Evolutionary conservation across 2,113 vertebrate genomes (phyloP), one percentile per base, ranked within the genome.

Genomic region (Ochotona curzoniae): DNA sequence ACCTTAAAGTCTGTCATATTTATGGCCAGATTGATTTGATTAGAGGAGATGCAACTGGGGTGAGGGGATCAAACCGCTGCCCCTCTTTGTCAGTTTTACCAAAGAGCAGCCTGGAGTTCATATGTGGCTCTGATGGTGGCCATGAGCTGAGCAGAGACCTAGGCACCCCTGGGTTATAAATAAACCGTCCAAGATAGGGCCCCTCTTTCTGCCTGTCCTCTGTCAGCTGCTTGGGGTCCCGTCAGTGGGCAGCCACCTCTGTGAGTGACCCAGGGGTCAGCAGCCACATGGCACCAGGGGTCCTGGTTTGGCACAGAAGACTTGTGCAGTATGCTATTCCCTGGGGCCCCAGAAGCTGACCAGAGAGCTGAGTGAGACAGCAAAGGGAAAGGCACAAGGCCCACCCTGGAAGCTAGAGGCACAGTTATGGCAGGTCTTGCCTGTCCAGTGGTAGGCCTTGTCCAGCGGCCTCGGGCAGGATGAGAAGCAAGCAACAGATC

Each of bases 11-110:
- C 47, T 70, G 1, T 90, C 51, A 85, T 92, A 92, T 90, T 96
- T 96, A 94, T 88, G 66, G 64, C 90, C 70, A 90, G 66, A 49
- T 74, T 83, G 38, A 28, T 93, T 93, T 69, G 89, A 95, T 86
- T 82, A 80, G 86, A 84, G 82, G 76, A 88, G 83, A 94, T 20
- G 87, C 47, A 15, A 60, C 51, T 84, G 26, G 66, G 75, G 76
- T 15, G 54, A 64, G 54, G 7, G 78, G 67, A 87, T 80, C 71
- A 90, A 93, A 70, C 80, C 92, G 80, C 88, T 73, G 85, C 76
- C 83, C 61, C 86, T 91, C 54, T 84, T 7, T 91, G 63, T 96
- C 94, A 94, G 89, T 94, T 89, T 87, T 93, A 75, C 89, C 78
- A 44, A 92, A 67, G 89, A 51, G 67, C 69, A 91, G 71, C 32